Conservation (phyloP, 2,888 invertebrate genomes). For the Andrena dorsata region DNA sequence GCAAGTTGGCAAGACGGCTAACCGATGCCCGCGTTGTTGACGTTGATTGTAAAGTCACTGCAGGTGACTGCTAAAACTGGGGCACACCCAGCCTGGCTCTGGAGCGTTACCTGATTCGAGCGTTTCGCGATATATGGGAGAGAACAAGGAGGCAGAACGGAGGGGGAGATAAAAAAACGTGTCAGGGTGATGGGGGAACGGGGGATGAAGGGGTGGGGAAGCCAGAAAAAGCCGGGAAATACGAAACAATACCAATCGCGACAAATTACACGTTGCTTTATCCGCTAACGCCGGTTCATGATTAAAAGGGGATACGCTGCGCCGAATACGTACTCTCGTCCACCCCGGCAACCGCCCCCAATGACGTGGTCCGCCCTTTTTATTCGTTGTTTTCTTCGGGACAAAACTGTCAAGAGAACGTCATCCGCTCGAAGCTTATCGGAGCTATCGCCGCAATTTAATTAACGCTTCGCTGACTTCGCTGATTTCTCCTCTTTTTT, state of each 20-base stretch:
- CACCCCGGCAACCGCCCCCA: background rate
- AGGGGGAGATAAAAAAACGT: constrained; percentile 6
- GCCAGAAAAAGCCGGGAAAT: constrained; percentile 42
- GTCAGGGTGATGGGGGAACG: constrained; percentile 17
- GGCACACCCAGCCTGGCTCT: constrained; percentile 60
- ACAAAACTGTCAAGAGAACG: background rate
- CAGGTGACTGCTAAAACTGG: constrained; percentile 62
- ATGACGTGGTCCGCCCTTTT: constrained; percentile 24
- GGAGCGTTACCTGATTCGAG: constrained; percentile 46
- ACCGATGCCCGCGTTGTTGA: constrained; percentile 68
- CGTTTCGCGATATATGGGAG: constrained; percentile 8
- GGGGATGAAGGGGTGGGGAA: background rate
- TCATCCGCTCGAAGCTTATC: constrained; percentile 1
- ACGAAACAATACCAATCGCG: constrained; percentile 59
- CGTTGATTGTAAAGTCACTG: constrained; percentile 76
- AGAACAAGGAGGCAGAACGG: constrained; percentile 8
- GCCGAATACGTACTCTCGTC: constrained; percentile 11
- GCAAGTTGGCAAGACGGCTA: constrained; percentile 29
- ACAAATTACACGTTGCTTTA: constrained; percentile 62
- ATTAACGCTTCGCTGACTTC: constrained; percentile 28
- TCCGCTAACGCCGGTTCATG: constrained; percentile 33
- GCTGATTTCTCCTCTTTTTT: background rate
- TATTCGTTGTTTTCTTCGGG: background rate
- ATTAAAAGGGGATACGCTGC: constrained; percentile 42
- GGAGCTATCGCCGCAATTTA: constrained; percentile 21